A percentile compares a stretch with the other conserved stretches of the same genome.
phyloP scores from a whole-genome alignment of 2,888 invertebrate species.

The Cerastis leucographa region DNA sequence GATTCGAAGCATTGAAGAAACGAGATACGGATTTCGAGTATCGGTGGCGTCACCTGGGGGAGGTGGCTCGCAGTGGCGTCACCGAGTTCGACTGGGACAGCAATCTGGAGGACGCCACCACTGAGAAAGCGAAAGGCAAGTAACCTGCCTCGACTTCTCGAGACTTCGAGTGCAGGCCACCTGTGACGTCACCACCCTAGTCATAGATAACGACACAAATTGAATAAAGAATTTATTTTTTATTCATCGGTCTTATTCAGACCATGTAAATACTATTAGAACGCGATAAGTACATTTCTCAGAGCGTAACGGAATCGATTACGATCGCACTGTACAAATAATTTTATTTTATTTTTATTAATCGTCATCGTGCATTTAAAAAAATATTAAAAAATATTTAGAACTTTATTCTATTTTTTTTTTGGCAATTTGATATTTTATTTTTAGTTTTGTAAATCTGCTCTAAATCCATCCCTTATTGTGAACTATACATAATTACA shows the following conservation, averaged over 20 bases:
- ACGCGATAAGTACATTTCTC: conserved; percentile 57
- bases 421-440: conserved; percentile 49
- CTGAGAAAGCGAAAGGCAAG: conserved; percentile 87
- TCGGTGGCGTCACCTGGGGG: conserved; percentile 96
- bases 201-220: conserved; percentile 72
- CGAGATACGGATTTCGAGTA: conserved; percentile 95
- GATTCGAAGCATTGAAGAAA: conserved; percentile 95
- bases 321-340: conserved; percentile 50
- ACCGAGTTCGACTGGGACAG: conserved; percentile 98
- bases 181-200: conserved; percentile 70
- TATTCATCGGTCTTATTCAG: conserved; percentile 58
- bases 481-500: conserved; percentile 65
- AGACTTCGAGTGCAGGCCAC: background rate
- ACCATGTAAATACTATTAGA: conserved; percentile 65
- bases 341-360: conserved; percentile 58
- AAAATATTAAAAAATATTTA: conserved; percentile 54
- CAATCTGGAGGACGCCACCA: conserved; percentile 93
- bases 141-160: conserved; percentile 64
- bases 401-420: conserved; percentile 36
- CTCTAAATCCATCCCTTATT: conserved; percentile 80
- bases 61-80: conserved; percentile 94
- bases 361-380: conserved; percentile 65
- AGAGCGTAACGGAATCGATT: conserved; percentile 47
- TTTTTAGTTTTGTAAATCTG: conserved; percentile 71
- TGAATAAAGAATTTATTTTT: conserved; percentile 65